phyloP scores from a whole-genome alignment of 2,113 vertebrate species.

The Laterallus jamaicensis region DNA sequence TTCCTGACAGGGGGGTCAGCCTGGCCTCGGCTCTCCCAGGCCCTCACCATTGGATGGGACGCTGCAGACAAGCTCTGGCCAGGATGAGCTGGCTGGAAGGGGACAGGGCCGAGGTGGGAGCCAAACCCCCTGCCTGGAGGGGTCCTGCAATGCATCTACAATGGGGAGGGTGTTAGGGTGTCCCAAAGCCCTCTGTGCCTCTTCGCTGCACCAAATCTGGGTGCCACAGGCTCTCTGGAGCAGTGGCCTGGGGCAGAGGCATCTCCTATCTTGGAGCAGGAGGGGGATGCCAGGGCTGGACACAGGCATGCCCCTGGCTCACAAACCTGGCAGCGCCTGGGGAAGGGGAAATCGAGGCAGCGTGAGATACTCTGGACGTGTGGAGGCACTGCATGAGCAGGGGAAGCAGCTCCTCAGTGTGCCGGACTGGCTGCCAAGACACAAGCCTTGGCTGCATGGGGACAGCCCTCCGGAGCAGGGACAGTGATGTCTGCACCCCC shows the following conservation, averaged over 20 bases:
- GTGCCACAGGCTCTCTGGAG: neutral
- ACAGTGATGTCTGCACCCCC: neutral
- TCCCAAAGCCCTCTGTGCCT: neutral
- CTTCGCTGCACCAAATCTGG: neutral
- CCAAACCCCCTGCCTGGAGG: neutral
- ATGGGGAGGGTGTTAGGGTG: neutral
- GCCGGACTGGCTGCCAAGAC: neutral
- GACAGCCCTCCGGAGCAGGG: accelerated
- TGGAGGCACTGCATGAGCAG: accelerated
- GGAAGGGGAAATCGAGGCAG: slow-evolving; percentile 18
- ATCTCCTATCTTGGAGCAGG: neutral
- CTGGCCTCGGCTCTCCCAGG: neutral
- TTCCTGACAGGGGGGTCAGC: slow-evolving; percentile 32
- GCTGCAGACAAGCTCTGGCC: neutral
- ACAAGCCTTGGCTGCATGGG: accelerated
- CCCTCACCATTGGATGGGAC: neutral
- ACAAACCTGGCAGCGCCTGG: neutral
- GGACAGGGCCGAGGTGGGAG: neutral
- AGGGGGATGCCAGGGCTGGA: neutral
- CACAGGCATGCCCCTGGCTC: neutral
- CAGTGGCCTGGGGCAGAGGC: neutral
- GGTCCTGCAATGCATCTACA: neutral
- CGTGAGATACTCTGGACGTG: neutral
- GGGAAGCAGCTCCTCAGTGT: accelerated
- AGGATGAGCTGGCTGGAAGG: neutral